Evolutionary conservation across 1,140 invertebrate genomes (phyloP).

Genomic region (Papilio xuthus): DNA sequence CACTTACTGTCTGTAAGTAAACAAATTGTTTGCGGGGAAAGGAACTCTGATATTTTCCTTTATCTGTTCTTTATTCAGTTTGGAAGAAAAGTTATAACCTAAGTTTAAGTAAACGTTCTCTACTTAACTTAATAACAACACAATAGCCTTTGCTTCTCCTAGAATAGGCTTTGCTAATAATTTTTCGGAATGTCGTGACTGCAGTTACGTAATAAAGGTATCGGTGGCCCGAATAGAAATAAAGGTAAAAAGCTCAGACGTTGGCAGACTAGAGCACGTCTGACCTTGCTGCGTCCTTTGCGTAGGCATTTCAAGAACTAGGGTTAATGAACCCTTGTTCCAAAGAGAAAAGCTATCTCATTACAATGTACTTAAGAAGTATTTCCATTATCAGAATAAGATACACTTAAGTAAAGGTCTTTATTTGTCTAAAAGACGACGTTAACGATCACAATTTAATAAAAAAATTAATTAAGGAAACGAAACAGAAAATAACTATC

Average conservation of each 20-base stretch:
- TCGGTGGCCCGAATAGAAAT: not conserved
- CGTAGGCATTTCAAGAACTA: not conserved
- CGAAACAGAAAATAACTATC: too few relatives aligned
- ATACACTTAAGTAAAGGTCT: not conserved
- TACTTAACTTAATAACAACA: not conserved
- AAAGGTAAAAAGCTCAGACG: not conserved
- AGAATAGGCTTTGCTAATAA: not conserved
- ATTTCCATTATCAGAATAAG: not conserved
- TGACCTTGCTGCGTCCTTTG: constrained; percentile 17
- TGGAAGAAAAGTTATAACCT: not conserved
- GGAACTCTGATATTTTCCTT: not conserved
- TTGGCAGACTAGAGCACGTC: not conserved
- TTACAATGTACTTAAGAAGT: not conserved
- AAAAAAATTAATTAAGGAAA: too few relatives aligned
- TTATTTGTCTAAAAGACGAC: not conserved
- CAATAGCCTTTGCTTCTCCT: not conserved
- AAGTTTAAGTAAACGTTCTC: not conserved
- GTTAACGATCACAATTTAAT: too few relatives aligned
- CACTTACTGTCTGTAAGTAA: constrained; percentile 17
- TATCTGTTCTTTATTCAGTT: not conserved
- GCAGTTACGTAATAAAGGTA: not conserved
- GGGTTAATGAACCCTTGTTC: constrained; percentile 1
- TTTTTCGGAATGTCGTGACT: not conserved
- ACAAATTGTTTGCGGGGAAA: not conserved
- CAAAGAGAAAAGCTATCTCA: not conserved